Conservation (phyloP, 23 tunicate genomes). For the Botrylloides violaceus region DNA sequence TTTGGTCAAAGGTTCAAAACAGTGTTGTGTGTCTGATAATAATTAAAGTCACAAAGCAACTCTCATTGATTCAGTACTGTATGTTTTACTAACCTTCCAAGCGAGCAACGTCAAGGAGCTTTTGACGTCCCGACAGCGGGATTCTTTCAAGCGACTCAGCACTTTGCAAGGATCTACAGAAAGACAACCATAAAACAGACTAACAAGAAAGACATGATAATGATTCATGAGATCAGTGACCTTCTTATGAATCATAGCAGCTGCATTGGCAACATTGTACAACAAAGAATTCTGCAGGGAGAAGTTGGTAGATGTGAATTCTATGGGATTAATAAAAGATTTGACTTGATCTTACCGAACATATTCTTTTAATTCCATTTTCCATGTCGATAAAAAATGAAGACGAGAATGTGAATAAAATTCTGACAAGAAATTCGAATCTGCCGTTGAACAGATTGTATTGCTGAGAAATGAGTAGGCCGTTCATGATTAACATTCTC, state of each 20-base stretch:
- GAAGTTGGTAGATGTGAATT: no score
- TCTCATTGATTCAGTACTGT: no score
- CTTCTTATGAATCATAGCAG: no score
- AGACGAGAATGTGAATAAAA: slow-evolving; percentile 86
- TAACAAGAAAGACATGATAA: no score
- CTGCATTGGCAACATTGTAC: no score
- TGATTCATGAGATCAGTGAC: no score
- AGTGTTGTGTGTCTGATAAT: background rate
- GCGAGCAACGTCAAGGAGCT: background rate
- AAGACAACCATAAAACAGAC: background rate
- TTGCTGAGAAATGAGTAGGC: background rate
- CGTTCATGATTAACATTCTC: no score
- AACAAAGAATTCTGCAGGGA: no score
- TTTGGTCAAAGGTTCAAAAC: no score
- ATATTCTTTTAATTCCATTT: slow-evolving; percentile 67
- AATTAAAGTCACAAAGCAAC: no score
- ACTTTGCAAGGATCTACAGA: slow-evolving; percentile 10
- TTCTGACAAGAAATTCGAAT: slow-evolving; percentile 53
- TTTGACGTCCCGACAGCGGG: slow-evolving; percentile 9
- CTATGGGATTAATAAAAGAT: no score
- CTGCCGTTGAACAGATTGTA: slow-evolving; percentile 46
- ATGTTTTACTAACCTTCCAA: no score
- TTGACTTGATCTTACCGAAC: slow-evolving; percentile 80
- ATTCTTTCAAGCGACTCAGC: slow-evolving; percentile 9
- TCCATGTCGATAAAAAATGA: slow-evolving; percentile 86